phyloP scores from a whole-genome alignment of 2,888 invertebrate genomes.

The Nephrotoma appendiculata region DNA sequence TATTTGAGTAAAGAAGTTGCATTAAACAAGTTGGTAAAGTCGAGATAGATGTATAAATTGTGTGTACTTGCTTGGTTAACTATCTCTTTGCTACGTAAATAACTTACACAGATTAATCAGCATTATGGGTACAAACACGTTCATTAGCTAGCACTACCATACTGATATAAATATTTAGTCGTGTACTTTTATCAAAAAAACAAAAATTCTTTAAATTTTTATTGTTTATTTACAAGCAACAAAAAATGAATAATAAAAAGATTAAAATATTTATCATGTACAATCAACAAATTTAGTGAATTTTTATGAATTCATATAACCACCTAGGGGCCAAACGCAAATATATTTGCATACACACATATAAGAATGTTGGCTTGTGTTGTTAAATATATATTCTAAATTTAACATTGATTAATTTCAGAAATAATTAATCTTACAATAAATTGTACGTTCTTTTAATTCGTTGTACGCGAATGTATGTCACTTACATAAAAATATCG shows the following conservation, averaged over 20 bases:
- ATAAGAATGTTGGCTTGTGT: not conserved
- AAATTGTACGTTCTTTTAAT: not conserved
- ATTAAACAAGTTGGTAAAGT: not conserved
- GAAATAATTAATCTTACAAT: not conserved
- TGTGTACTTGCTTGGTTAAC: not conserved
- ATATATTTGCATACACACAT: not conserved
- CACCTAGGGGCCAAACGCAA: not conserved
- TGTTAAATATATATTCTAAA: not conserved
- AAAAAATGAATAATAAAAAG: not conserved
- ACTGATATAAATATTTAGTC: not conserved
- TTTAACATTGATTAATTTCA: not conserved
- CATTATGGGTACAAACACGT: not conserved
- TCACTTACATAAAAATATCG: not conserved
- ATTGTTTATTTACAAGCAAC: not conserved
- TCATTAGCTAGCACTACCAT: not conserved
- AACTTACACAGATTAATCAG: not conserved
- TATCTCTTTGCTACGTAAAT: not conserved
- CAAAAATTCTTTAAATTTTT: not conserved
- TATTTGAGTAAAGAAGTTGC: not conserved
- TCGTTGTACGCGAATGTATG: not conserved
- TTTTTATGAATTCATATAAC: not conserved
- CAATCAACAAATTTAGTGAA: not conserved
- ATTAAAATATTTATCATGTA: not conserved
- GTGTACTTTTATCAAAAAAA: not conserved
- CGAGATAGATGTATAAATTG: not conserved